phyloP scores from a whole-genome alignment of 2,113 vertebrate species.

The Orientallactaga bullata region DNA sequence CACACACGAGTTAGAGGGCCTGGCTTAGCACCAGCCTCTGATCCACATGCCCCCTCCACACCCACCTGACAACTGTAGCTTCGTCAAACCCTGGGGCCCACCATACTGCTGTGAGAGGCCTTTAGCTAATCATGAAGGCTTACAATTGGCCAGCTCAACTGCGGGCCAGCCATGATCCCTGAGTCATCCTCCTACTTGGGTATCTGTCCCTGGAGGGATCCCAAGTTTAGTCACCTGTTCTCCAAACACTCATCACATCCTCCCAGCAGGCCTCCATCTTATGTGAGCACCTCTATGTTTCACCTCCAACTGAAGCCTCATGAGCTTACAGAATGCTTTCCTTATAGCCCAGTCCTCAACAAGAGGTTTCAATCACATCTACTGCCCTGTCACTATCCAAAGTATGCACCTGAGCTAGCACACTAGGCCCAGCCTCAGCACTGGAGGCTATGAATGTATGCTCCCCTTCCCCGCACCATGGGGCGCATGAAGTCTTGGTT shows the following conservation, averaged over 20 bases:
- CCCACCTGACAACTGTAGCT: not conserved
- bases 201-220: not conserved
- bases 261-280: not conserved
- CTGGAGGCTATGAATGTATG: rapidly evolving
- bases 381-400: not conserved
- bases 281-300: not conserved
- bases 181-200: not conserved
- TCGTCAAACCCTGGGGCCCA: not conserved
- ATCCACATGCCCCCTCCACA: not conserved
- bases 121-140: not conserved
- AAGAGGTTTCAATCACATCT: not conserved
- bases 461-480: not conserved
- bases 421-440: not conserved
- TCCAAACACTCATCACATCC: not conserved
- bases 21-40: not conserved
- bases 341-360: not conserved
- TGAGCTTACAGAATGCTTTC: not conserved
- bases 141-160: not conserved
- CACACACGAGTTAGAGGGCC: no score
- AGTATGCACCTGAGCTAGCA: not conserved
- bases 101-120: not conserved
- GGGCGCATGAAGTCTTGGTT: not conserved
- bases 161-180: not conserved
- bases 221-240: not conserved
- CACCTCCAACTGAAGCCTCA: not conserved